phyloP scores from a whole-genome alignment of 53 echinoderm and acorn worm species.

The Antedon mediterranea region DNA sequence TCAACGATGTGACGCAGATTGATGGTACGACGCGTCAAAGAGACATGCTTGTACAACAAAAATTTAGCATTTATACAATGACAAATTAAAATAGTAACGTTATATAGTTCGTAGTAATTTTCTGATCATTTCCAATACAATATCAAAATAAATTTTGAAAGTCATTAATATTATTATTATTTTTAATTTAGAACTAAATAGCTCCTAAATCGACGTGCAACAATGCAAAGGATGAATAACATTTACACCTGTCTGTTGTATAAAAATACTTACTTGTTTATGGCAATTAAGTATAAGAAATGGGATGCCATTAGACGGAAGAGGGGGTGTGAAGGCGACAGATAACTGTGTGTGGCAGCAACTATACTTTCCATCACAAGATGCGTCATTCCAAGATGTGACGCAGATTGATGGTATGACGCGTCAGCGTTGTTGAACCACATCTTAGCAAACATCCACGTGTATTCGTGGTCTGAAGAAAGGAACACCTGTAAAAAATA shows the following conservation, averaged over 20 bases:
- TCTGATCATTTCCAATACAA: too few species aligned
- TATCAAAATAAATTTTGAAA: too few species aligned
- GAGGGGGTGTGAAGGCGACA: conserved; percentile 82
- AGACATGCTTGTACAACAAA: too few species aligned
- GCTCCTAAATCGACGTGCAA: not conserved
- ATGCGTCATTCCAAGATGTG: conserved; percentile 89
- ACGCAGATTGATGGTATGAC: conserved; percentile 57
- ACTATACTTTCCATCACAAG: conserved; percentile 73
- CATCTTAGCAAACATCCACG: conserved; percentile 89
- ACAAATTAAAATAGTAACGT: too few species aligned
- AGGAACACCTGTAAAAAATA: conserved; percentile 42
- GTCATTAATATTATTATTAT: too few species aligned
- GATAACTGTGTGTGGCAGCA: conserved; percentile 53
- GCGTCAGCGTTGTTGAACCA: conserved; percentile 86
- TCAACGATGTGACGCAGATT: conserved; percentile 68
- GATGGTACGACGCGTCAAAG: conserved; percentile 75
- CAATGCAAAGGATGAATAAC: too few species aligned
- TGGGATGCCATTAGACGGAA: conserved; percentile 82
- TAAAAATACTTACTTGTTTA: conserved; percentile 39
- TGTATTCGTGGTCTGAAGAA: conserved; percentile 58
- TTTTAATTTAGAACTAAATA: too few species aligned
- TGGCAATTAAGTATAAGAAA: conserved; percentile 75
- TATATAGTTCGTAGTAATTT: too few species aligned
- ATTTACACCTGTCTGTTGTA: too few species aligned
- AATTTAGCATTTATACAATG: too few species aligned